Evolutionary conservation across 2,113 vertebrate species (phyloP).

Genomic region (Ia io): DNA sequence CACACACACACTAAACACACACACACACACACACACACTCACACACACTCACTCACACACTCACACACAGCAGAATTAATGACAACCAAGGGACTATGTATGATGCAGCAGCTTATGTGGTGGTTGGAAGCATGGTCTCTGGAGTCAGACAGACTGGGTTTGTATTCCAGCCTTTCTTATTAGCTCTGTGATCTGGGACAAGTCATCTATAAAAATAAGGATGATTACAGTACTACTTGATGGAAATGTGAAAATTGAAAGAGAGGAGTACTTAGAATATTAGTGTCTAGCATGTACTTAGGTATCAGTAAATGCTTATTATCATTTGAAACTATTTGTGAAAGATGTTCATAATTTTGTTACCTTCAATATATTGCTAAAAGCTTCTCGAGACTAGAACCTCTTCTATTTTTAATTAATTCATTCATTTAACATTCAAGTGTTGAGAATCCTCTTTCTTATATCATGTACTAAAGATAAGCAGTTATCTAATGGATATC

Average conservation of each 20-base stretch:
- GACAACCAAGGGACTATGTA: neutral
- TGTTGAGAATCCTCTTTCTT: slow-evolving; percentile 7
- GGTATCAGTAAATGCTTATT: neutral
- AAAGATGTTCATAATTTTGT: neutral
- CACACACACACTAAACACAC: neutral
- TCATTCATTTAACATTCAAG: neutral
- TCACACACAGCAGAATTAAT: neutral
- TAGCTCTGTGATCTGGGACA: neutral
- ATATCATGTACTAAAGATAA: neutral
- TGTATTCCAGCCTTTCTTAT: neutral
- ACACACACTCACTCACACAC: neutral
- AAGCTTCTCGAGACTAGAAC: neutral
- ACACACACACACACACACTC: neutral
- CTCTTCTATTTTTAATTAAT: neutral
- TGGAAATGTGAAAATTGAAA: neutral
- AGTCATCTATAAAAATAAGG: neutral
- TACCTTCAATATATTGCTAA: neutral
- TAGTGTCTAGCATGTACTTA: neutral
- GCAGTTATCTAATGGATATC: neutral
- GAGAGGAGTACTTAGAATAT: neutral
- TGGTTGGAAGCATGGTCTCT: neutral
- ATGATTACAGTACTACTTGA: neutral
- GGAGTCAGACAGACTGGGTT: neutral
- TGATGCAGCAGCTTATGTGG: neutral
- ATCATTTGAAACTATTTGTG: neutral